Base-by-base conservation (phyloP, 2,113 vertebrate species). In the Cephalopholis sonnerati region DNA sequence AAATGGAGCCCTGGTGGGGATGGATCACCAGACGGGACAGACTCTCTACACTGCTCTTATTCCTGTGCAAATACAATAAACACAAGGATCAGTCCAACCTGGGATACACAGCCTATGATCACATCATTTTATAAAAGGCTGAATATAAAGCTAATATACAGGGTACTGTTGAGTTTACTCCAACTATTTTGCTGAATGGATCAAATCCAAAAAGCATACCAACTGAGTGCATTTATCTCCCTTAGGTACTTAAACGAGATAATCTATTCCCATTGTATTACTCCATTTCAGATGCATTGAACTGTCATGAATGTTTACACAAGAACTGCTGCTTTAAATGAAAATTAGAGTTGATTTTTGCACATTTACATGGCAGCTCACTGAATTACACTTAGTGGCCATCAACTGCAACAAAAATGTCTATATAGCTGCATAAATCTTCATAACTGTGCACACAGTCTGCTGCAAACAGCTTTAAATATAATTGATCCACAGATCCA, bases 11-110 rank as follows among this genome's bases (percentile, higher is more conserved):
- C 93, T 95, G 97, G 22, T 98, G 97, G 2, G 98, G 97, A 74
- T 97, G 97, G 86, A 99, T 95, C 79, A 99, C 97, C 88, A 99
- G 94, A 29, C 93, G 96, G 51, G 96, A 97, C 74, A 97, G 95
- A 74, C 94, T 97, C 91, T 97, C 96, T 83, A 96, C 94, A 36
- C 91, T 96, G 55, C 91, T 96, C 90, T 98, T 97, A 89, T 99
- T 99, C 92, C 98, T 99, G 83, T 12, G 89, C 15, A 89, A 74
- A 58, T 57, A 68, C 57, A 22, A 39, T 69, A 1, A 24, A 6
- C 22, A 59, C 2, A 62, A 18, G 59, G 61, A 18, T 53, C 2
- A 44, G 39, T 29, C 25, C 48, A 44, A 36, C 59, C 24, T 39
- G 13, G 3, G 11, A 68, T 54, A 57, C 10, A 55, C 46, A 51